phyloP scores from a whole-genome alignment of 2,888 invertebrate species.

The Seira musarum region DNA sequence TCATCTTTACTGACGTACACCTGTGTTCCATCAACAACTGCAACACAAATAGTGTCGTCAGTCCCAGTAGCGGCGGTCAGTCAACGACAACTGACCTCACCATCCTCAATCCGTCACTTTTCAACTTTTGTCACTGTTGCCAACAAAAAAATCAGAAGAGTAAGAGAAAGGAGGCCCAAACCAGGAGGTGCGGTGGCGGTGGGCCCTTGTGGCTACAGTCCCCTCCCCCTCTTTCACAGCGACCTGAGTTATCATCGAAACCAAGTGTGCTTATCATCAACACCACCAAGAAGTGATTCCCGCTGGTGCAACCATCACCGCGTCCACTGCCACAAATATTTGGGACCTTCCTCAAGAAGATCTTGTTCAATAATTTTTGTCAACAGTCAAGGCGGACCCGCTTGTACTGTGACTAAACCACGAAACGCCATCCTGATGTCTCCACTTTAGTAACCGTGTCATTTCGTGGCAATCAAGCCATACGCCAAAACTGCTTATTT shows the following conservation, averaged over 20 bases:
- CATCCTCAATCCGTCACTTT: slow-evolving; percentile 18
- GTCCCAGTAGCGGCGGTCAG: slow-evolving; percentile 31
- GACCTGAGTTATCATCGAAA: slow-evolving; percentile 6
- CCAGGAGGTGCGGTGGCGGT: slow-evolving; percentile 54
- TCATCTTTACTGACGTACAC: slow-evolving; percentile 34
- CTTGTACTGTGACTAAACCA: slow-evolving; percentile 52
- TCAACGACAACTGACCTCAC: slow-evolving; percentile 47
- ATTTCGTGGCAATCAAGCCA: slow-evolving; percentile 47
- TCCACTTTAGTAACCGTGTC: slow-evolving; percentile 52
- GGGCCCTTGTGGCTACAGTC: slow-evolving; percentile 52
- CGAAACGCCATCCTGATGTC: slow-evolving; percentile 45
- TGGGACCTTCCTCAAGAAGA: slow-evolving; percentile 4
- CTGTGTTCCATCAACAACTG: slow-evolving; percentile 1
- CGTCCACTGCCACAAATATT: slow-evolving; percentile 18
- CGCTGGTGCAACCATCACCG: slow-evolving; percentile 30
- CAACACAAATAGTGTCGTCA: slow-evolving; percentile 38
- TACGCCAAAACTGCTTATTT: slow-evolving; percentile 53
- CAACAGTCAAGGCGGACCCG: slow-evolving; percentile 42
- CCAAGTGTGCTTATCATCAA: slow-evolving; percentile 36
- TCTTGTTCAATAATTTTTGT: slow-evolving; percentile 26
- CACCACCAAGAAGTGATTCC: background rate
- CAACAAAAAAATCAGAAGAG: slow-evolving; percentile 28
- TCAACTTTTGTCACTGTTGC: slow-evolving; percentile 33
- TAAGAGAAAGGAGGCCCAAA: slow-evolving; percentile 14
- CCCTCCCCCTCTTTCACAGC: slow-evolving; percentile 43